phyloP scores from a whole-genome alignment of 2,113 vertebrate species.

The Engraulis encrasicolus region DNA sequence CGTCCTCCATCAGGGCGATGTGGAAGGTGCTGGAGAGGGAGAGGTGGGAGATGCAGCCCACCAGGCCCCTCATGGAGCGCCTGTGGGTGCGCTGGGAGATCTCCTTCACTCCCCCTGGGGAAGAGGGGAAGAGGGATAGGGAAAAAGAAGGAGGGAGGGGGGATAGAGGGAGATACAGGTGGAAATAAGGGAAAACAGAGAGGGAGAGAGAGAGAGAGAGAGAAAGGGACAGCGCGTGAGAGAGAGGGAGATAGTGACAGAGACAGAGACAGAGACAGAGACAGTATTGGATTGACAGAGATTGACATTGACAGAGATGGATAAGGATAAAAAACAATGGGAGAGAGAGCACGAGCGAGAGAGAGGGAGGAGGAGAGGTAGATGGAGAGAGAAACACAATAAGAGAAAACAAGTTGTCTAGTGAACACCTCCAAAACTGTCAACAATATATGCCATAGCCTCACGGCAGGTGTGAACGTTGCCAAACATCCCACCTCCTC shows the following conservation, averaged over 20 bases:
- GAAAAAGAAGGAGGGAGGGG: background rate
- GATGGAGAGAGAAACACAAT: background rate
- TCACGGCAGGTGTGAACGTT: background rate
- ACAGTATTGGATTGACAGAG: too few relatives aligned
- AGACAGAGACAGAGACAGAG: too few relatives aligned
- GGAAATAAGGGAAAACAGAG: background rate
- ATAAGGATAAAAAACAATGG: background rate
- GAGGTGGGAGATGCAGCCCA: constrained; percentile 85
- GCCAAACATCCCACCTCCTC: background rate
- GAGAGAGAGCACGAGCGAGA: background rate
- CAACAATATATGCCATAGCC: background rate
- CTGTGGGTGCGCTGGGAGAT: constrained; percentile 70
- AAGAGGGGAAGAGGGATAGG: background rate
- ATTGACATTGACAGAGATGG: too few relatives aligned
- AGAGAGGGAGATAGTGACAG: background rate
- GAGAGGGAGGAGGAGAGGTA: background rate
- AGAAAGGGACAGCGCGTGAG: background rate
- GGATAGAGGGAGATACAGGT: background rate
- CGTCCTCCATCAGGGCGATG: constrained; percentile 80
- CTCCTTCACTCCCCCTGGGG: constrained; percentile 82
- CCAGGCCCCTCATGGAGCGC: constrained; percentile 79
- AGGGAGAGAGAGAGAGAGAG: background rate
- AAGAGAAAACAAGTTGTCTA: background rate
- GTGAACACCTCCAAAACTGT: background rate
- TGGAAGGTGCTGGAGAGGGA: constrained; percentile 81